Evolutionary conservation across 2,797 vertebrate genomes (phyloP).

Genomic region (Masticophis lateralis): DNA sequence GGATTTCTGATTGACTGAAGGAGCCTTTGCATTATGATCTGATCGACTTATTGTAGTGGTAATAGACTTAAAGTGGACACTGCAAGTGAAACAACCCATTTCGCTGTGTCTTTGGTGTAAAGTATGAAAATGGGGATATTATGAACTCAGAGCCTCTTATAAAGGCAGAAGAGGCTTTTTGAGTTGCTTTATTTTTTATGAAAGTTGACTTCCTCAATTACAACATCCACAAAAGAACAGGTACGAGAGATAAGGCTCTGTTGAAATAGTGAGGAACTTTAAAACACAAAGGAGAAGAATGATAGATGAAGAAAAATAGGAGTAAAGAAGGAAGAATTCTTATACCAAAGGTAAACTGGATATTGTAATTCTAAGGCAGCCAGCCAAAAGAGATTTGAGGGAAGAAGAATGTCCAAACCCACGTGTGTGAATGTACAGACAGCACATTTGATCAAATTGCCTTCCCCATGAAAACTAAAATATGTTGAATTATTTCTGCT

Average conservation of each 20-base stretch:
- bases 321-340: background rate
- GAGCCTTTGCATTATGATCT: background rate
- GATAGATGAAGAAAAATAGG: background rate
- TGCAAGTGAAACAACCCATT: background rate
- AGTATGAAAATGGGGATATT: background rate
- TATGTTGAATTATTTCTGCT: background rate
- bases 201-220: background rate
- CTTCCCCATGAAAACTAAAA: background rate
- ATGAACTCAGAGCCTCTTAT: background rate
- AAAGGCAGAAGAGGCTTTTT: background rate
- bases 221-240: background rate
- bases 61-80: background rate
- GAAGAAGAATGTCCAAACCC: background rate
- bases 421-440: background rate
- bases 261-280: background rate
- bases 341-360: background rate
- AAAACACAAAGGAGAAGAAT: background rate
- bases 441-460: background rate
- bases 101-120: background rate
- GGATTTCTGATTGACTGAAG: background rate
- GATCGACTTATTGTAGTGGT: background rate
- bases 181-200: background rate
- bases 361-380: background rate
- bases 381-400: background rate
- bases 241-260: background rate